A percentile compares a stretch with the other conserved stretches of the same genome.
Conservation (phyloP, 2,888 invertebrate species). For the Latrodectus elegans region DNA sequence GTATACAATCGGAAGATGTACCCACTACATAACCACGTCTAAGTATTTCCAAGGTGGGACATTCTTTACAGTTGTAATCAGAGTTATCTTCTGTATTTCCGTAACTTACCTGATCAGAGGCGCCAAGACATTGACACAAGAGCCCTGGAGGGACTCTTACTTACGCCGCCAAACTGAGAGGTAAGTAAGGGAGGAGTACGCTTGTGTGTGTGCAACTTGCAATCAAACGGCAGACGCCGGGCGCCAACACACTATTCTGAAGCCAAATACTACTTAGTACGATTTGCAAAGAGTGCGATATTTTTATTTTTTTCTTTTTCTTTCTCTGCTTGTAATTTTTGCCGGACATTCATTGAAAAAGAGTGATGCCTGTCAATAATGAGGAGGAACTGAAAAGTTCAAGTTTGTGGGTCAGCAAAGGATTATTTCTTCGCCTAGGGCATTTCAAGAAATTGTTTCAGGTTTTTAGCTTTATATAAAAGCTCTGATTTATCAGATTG, state of each 20-base stretch:
- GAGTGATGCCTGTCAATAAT: conserved; percentile 25
- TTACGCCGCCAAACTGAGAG: conserved; percentile 40
- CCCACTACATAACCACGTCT: conserved; percentile 33
- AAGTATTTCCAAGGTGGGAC: conserved; percentile 15
- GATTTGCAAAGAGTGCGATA: not conserved
- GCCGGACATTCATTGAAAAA: not conserved
- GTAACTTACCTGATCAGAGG: conserved; percentile 39
- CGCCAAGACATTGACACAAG: conserved; percentile 58
- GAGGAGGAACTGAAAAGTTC: not conserved
- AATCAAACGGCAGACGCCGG: conserved; percentile 51
- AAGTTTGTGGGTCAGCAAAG: too few relatives aligned
- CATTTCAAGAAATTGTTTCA: too few relatives aligned
- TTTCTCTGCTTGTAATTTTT: not conserved
- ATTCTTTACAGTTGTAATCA: conserved; percentile 40
- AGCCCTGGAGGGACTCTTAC: conserved; percentile 38
- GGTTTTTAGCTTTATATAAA: too few relatives aligned
- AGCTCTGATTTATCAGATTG: too few relatives aligned
- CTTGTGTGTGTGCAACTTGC: conserved; percentile 2
- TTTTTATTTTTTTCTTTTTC: not conserved
- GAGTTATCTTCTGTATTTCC: conserved; percentile 49
- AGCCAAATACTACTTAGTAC: not conserved
- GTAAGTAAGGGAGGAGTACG: conserved; percentile 49
- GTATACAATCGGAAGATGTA: conserved; percentile 22
- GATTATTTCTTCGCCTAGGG: too few relatives aligned
- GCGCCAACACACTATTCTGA: conserved; percentile 33